phyloP scores from a whole-genome alignment of 2,888 invertebrate species.

The Standfussiana lucernea region DNA sequence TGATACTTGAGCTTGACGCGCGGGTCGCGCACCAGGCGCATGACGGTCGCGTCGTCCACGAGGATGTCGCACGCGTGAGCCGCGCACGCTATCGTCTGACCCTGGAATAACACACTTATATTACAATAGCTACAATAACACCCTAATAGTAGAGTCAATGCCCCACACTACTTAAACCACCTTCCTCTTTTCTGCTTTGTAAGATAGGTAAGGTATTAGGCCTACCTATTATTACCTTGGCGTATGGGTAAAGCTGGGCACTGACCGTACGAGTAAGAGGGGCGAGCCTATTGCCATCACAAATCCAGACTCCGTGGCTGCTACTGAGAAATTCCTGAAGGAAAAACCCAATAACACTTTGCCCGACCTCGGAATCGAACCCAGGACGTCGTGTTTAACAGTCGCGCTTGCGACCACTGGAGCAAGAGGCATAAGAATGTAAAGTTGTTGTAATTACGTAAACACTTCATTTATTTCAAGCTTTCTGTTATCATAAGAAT shows the following conservation, averaged over 20 bases:
- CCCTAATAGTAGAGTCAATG: too few species aligned
- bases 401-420: background rate
- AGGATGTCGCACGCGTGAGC: conserved; percentile 99
- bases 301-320: background rate
- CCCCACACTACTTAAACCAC: too few species aligned
- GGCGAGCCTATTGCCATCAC: background rate
- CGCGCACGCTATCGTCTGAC: conserved; percentile 98
- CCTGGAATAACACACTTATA: conserved; percentile 77
- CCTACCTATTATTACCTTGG: too few species aligned
- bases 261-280: too few species aligned
- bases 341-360: background rate
- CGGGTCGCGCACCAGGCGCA: conserved; percentile 96
- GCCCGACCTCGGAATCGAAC: background rate
- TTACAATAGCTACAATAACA: background rate
- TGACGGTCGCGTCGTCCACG: conserved; percentile 99
- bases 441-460: background rate
- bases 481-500: background rate
- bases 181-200: too few species aligned
- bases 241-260: too few species aligned
- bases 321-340: background rate
- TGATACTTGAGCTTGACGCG: conserved; percentile 98
- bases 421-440: background rate
- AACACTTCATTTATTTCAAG: background rate
- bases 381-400: background rate
- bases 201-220: too few species aligned